Conservation (phyloP, 2,113 vertebrate species). For the Tachysurus fulvidraco region DNA sequence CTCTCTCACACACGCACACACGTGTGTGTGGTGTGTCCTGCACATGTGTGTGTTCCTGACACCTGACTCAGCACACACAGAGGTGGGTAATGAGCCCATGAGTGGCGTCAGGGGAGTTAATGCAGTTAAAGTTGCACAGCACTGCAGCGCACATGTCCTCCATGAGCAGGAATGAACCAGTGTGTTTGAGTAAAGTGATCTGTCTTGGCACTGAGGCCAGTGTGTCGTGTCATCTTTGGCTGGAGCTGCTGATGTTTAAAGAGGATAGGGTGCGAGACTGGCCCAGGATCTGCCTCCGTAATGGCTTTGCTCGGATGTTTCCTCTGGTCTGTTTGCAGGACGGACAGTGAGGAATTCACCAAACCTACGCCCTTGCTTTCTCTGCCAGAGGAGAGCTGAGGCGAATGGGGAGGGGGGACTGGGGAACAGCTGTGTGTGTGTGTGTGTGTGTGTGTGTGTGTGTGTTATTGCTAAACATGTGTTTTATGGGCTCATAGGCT, state of each 20-base stretch:
- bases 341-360: conserved; percentile 43
- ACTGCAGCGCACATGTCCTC: neutral
- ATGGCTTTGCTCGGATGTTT: conserved; percentile 24
- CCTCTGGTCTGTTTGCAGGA: conserved; percentile 26
- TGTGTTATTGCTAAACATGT: conserved; percentile 34
- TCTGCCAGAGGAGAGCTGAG: conserved; percentile 42
- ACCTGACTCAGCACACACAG: neutral
- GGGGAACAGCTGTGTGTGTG: conserved; percentile 23
- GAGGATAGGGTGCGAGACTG: neutral
- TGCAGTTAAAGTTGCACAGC: neutral
- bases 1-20: neutral
- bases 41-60: neutral
- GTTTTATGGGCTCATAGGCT: conserved; percentile 27
- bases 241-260: conserved; percentile 18
- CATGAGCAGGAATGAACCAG: neutral
- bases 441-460: conserved; percentile 16
- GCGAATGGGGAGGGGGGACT: conserved; percentile 6
- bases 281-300: neutral
- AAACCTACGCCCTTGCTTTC: conserved; percentile 41
- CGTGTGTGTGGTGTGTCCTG: neutral
- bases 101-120: neutral
- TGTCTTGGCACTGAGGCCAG: neutral
- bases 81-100: neutral
- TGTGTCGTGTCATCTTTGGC: conserved; percentile 27
- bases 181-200: neutral